phyloP scores from a whole-genome alignment of 1,140 invertebrate species.

The Drosophila micromelanica region DNA sequence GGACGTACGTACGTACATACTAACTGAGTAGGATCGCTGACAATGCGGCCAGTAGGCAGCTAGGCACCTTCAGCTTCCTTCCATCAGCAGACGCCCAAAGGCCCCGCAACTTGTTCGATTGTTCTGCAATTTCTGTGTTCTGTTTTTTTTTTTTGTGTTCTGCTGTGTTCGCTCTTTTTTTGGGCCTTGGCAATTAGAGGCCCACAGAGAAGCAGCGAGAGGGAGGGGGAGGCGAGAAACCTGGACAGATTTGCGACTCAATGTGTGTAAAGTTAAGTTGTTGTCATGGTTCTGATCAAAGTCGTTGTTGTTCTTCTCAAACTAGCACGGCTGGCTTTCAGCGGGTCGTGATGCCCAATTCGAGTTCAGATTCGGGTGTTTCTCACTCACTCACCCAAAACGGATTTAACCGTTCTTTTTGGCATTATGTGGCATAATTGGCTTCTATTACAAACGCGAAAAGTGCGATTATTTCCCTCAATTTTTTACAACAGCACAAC shows the following conservation, averaged over 20 bases:
- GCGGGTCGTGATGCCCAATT: slow-evolving; percentile 66
- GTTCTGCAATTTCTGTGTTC: slow-evolving; percentile 38
- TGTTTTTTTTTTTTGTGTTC: no score
- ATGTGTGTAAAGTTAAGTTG: slow-evolving; percentile 77
- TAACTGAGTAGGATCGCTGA: slow-evolving; percentile 35
- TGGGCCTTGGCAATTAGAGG: slow-evolving; percentile 34
- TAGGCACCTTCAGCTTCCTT: slow-evolving; percentile 59
- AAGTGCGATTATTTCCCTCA: not conserved
- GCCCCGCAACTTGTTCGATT: slow-evolving; percentile 63
- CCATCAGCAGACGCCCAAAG: slow-evolving; percentile 77
- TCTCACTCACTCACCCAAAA: not conserved
- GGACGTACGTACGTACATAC: slow-evolving; percentile 9
- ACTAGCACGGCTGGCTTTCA: not conserved
- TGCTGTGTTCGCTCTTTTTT: slow-evolving; percentile 26
- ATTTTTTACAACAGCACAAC: no score
- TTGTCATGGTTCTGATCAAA: slow-evolving; percentile 56
- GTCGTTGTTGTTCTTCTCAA: not conserved
- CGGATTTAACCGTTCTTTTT: not conserved
- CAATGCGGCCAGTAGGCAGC: slow-evolving; percentile 54
- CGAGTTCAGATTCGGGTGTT: slow-evolving; percentile 49
- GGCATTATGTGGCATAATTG: slow-evolving; percentile 17
- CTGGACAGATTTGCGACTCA: slow-evolving; percentile 36
- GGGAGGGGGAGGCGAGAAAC: slow-evolving; percentile 1
- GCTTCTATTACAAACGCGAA: slow-evolving; percentile 1
- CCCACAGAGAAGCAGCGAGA: not conserved